These are phyloP conservation scores for Clinocottus analis DNA, from an alignment of 2,113 vertebrate genomes.

Conservation along the genomic window DNA sequence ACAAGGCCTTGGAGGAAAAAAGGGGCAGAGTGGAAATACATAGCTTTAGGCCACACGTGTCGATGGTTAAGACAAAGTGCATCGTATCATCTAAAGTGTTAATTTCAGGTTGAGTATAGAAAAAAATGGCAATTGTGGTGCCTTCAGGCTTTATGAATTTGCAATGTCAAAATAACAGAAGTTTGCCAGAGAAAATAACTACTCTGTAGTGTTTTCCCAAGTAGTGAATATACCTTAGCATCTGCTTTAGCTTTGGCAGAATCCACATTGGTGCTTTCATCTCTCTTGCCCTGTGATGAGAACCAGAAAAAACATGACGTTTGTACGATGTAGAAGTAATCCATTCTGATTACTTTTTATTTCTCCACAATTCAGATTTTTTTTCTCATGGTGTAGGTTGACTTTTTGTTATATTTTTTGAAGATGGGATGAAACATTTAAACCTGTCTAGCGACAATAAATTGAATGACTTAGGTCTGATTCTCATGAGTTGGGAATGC, in stretches of 20 bases:
- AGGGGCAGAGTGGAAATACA: background rate
- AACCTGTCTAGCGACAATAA: background rate
- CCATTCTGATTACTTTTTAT: background rate
- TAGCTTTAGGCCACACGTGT: background rate
- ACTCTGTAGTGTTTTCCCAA: background rate
- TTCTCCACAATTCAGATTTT: background rate
- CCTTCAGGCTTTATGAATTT: background rate
- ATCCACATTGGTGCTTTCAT: conserved; percentile 82
- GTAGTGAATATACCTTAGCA: conserved; percentile 78
- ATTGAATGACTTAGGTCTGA: background rate
- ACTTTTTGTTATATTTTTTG: background rate
- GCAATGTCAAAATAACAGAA: background rate
- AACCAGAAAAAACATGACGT: background rate
- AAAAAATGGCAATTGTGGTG: background rate
- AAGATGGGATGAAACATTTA: background rate
- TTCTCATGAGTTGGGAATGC: conserved; percentile 4
- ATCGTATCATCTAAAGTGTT: background rate
- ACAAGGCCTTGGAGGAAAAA: conserved; percentile 76
- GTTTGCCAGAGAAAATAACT: background rate
- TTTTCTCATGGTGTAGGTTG: background rate
- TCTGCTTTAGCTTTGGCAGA: conserved; percentile 85
- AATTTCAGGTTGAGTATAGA: background rate
- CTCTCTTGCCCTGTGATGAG: conserved; percentile 82
- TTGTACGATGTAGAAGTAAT: background rate
- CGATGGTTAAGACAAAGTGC: background rate